A percentile compares a stretch with the other conserved stretches of the same genome.
These are phyloP conservation scores for Triplophysa yarkandensis DNA, from an alignment of 2,797 vertebrate genomes.

Conservation along the genomic window DNA sequence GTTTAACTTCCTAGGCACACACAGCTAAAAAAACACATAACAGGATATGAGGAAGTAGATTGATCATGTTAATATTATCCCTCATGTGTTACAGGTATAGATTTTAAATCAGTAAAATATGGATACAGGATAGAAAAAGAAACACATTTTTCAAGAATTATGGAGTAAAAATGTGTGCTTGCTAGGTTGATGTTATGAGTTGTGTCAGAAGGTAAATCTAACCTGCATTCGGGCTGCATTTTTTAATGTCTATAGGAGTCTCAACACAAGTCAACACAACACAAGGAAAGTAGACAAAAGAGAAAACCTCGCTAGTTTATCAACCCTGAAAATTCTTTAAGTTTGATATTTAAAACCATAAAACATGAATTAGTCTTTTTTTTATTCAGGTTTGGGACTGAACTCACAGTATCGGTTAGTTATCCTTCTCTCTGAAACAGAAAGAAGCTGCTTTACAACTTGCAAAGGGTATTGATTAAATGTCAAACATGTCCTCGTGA, in stretches of 20 bases:
- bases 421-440: conserved; percentile 53
- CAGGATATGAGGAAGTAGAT: background rate
- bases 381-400: conserved; percentile 30
- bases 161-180: background rate
- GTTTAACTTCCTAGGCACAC: background rate
- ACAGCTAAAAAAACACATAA: background rate
- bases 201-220: background rate
- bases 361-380: conserved; percentile 56
- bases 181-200: background rate
- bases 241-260: conserved; percentile 25
- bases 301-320: conserved; percentile 66
- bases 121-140: no score
- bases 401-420: conserved; percentile 54
- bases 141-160: background rate
- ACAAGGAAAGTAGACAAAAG: conserved; percentile 58
- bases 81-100: no score
- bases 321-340: conserved; percentile 56
- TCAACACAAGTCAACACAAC: conserved; percentile 64
- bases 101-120: no score
- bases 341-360: conserved; percentile 63
- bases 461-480: conserved; percentile 72
- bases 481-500: conserved; percentile 61
- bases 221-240: background rate
- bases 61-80: background rate
- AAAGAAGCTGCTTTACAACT: conserved; percentile 68